Percentiles rank a stretch among this genome's conserved stretches.
Conservation (phyloP, 2,888 invertebrate genomes). For the Drosophila kambysellisi region DNA sequence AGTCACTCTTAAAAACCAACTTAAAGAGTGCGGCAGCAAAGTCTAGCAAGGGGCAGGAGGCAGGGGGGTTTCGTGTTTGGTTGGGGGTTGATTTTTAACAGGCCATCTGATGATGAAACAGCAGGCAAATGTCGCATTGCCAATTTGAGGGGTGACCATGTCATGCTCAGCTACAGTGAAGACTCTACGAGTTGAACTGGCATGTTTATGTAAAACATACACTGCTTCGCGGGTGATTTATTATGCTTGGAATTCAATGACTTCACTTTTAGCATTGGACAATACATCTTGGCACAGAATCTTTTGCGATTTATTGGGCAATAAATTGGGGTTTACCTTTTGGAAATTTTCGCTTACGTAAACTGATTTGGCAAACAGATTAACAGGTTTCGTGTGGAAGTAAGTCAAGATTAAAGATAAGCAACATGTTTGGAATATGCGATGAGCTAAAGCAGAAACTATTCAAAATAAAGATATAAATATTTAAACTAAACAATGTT, state of each 20-base stretch:
- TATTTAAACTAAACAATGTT: not conserved
- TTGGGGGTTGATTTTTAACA: constrained; percentile 50
- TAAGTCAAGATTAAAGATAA: not conserved
- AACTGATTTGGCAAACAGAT: not conserved
- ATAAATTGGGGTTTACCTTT: not conserved
- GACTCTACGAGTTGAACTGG: no score
- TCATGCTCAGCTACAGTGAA: constrained; percentile 22
- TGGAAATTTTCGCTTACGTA: not conserved
- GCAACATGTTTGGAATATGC: not conserved
- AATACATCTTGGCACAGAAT: not conserved
- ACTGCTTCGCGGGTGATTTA: not conserved
- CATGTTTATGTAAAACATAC: not conserved
- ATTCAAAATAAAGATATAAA: not conserved
- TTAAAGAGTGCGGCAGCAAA: not conserved
- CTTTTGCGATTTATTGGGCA: not conserved
- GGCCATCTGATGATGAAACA: constrained; percentile 24
- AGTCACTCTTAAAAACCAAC: not conserved
- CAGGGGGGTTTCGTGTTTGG: not conserved
- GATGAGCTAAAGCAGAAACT: not conserved
- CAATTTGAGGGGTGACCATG: constrained; percentile 50
- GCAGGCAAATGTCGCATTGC: constrained; percentile 15
- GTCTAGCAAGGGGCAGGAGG: not conserved
- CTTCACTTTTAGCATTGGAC: not conserved
- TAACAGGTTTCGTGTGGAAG: not conserved
- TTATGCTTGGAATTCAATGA: not conserved